These are phyloP conservation scores for Cavia porcellus DNA, from an alignment of 2,113 vertebrate genomes.

Conservation along the genomic window DNA sequence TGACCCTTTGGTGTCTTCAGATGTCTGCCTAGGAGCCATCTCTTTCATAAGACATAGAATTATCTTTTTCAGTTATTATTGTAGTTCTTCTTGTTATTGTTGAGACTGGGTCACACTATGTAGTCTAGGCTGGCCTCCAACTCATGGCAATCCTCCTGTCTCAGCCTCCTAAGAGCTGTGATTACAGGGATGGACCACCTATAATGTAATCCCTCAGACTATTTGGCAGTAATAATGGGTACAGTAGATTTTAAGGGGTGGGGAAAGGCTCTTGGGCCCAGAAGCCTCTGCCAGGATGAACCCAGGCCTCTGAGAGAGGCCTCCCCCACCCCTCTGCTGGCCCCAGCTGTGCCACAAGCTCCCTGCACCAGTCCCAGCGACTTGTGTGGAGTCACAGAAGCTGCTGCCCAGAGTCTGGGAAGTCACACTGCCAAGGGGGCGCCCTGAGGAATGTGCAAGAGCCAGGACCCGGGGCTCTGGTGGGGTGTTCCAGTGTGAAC, in stretches of 20 bases:
- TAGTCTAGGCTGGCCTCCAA: not conserved
- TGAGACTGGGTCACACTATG: not conserved
- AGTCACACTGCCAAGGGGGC: not conserved
- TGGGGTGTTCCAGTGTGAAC: not conserved
- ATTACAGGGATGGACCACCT: not conserved
- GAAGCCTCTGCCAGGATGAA: not conserved
- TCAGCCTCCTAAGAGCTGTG: not conserved
- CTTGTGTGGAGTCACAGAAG: conserved; percentile 38
- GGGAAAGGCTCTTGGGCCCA: not conserved
- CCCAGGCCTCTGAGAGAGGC: not conserved
- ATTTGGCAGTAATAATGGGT: not conserved
- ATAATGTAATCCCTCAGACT: not conserved
- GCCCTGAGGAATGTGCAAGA: not conserved
- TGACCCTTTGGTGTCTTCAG: not conserved
- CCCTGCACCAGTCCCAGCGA: not conserved
- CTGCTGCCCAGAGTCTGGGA: conserved; percentile 39
- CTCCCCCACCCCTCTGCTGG: not conserved
- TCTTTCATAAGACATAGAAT: not conserved
- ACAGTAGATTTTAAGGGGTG: not conserved
- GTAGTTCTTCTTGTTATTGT: not conserved
- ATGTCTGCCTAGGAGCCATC: not conserved
- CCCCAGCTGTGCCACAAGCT: not conserved
- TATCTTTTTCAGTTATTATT: not conserved
- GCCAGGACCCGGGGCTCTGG: not conserved
- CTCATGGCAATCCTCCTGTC: not conserved